These are phyloP conservation scores for Pollimyrus isidori DNA, from an alignment of 2,113 vertebrate species.

Conservation along the genomic window DNA sequence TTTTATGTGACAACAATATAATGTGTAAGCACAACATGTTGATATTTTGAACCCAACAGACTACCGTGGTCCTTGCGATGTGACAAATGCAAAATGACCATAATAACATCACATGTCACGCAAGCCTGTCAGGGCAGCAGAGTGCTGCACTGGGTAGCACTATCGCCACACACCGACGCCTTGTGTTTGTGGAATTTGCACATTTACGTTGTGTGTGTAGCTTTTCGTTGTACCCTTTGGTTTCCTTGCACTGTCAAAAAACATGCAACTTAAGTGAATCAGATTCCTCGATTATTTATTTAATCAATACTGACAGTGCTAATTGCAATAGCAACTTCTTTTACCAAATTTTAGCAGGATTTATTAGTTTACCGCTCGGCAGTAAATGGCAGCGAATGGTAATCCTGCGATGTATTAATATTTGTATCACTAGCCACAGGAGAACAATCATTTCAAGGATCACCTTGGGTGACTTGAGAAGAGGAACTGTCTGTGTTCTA, in stretches of 20 bases:
- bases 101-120: not conserved
- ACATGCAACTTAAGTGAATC: not conserved
- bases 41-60: not conserved
- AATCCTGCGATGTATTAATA: not conserved
- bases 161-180: not conserved
- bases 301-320: not conserved
- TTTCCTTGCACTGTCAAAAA: not conserved
- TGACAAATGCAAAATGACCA: not conserved
- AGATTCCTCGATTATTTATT: not conserved
- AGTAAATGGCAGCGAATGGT: not conserved
- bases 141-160: not conserved
- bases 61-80: not conserved
- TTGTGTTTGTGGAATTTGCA: not conserved
- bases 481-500: not conserved
- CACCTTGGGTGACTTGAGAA: not conserved
- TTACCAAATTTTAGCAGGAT: not conserved
- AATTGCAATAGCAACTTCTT: not conserved
- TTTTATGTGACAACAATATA: not conserved
- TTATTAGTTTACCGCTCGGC: not conserved
- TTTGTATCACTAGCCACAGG: not conserved
- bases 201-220: not conserved
- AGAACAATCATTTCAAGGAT: not conserved
- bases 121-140: not conserved
- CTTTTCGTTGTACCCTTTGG: not conserved
- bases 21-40: not conserved